These are phyloP conservation scores for Yponomeuta sedellus DNA, from an alignment of 2,888 invertebrate species.

Conservation along the genomic window DNA sequence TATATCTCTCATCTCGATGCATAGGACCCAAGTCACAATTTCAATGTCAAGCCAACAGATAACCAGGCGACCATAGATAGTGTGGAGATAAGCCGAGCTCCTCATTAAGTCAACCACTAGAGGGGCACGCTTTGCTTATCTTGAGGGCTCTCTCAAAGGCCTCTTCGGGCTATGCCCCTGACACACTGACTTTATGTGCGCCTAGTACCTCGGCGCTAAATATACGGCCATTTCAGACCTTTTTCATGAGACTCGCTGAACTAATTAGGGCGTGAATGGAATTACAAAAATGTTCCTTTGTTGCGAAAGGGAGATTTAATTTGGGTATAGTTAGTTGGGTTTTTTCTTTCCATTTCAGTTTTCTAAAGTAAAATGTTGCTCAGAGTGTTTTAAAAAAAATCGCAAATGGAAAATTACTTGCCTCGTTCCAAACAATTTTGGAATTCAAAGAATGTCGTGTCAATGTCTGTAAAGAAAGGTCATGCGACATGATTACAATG, in stretches of 20 bases:
- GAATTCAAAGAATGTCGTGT: background rate
- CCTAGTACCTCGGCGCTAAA: slow-evolving; percentile 3
- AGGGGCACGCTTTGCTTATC: slow-evolving; percentile 30
- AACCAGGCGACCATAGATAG: slow-evolving; percentile 25
- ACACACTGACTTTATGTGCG: slow-evolving; percentile 42
- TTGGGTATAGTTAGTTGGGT: background rate
- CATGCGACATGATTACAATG: background rate
- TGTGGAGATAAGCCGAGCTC: slow-evolving; percentile 16
- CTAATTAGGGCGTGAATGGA: background rate
- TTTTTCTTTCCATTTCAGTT: background rate
- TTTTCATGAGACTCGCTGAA: background rate
- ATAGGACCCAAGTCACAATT: background rate
- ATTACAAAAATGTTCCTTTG: background rate
- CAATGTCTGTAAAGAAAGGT: background rate
- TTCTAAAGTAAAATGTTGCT: too few relatives aligned
- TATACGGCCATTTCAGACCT: background rate
- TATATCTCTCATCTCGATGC: too few relatives aligned
- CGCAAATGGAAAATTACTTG: too few relatives aligned
- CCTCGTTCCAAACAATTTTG: too few relatives aligned
- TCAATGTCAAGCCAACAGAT: slow-evolving; percentile 31
- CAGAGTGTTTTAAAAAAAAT: too few relatives aligned
- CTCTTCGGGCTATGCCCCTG: slow-evolving; percentile 39
- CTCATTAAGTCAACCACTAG: slow-evolving; percentile 11
- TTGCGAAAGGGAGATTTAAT: background rate
- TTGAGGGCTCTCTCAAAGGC: slow-evolving; percentile 25